Conservation (phyloP, 2,113 vertebrate species). For the Carassius auratus region DNA sequence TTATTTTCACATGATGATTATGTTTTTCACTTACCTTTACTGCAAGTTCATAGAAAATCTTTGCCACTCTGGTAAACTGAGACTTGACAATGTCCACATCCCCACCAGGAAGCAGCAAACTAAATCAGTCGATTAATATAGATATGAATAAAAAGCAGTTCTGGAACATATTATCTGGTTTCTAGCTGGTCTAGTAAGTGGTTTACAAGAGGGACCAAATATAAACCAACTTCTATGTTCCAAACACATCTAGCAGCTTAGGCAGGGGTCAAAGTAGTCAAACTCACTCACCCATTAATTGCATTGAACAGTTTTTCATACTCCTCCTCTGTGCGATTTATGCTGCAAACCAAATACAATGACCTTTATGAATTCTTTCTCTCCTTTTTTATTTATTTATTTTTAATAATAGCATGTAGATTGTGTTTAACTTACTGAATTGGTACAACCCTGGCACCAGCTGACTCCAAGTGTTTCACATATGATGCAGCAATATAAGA, state of each 20-base stretch:
- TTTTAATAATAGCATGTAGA: not conserved
- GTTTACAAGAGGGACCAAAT: not conserved
- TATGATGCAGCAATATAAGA: constrained; percentile 81
- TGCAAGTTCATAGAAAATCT: constrained; percentile 75
- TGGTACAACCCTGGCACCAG: constrained; percentile 77
- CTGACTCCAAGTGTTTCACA: constrained; percentile 78
- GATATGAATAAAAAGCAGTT: not conserved
- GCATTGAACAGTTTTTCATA: constrained; percentile 69
- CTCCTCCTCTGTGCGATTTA: constrained; percentile 72
- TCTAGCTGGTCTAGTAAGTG: not conserved
- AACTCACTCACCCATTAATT: constrained; percentile 73
- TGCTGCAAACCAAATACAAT: constrained; percentile 60
- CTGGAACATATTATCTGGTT: not conserved
- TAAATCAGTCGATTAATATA: constrained; percentile 34
- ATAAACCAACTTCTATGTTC: not conserved
- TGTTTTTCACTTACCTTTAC: constrained; percentile 66
- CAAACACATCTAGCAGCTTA: not conserved
- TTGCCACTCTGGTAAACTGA: constrained; percentile 67
- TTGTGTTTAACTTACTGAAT: constrained; percentile 66
- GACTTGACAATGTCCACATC: constrained; percentile 72
- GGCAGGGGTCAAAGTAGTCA: not conserved
- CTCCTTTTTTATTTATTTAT: too few species aligned
- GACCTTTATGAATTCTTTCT: not conserved
- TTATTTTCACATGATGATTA: not conserved
- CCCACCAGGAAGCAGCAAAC: constrained; percentile 77